phyloP scores from a whole-genome alignment of 2,797 vertebrate species.

The Labroides dimidiatus region DNA sequence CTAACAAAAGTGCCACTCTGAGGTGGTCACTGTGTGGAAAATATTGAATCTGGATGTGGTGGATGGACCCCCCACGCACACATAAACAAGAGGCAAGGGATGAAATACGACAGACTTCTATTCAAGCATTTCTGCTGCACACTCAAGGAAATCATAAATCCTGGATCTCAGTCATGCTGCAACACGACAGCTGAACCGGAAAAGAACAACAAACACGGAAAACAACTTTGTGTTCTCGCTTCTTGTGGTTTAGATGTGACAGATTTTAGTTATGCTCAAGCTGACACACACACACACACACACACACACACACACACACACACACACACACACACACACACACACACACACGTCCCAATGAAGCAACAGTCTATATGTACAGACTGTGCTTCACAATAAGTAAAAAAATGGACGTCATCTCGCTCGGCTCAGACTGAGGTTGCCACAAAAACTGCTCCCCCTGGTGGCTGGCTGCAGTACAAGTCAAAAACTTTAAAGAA shows the following conservation, averaged over 20 bases:
- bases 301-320: too few relatives aligned
- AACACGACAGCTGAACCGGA: constrained; percentile 37
- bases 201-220: constrained; percentile 21
- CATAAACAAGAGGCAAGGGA: constrained; percentile 44
- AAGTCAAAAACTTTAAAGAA: too few relatives aligned
- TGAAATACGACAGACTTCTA: constrained; percentile 43
- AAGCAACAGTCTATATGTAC: too few relatives aligned
- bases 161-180: constrained; percentile 40
- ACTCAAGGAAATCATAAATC: constrained; percentile 57
- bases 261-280: neutral
- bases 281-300: too few relatives aligned
- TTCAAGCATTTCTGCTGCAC: constrained; percentile 28
- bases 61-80: constrained; percentile 53
- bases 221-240: neutral
- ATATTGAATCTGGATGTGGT: constrained; percentile 39
- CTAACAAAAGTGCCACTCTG: constrained; percentile 5
- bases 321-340: too few relatives aligned
- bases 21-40: constrained; percentile 29
- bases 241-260: neutral
- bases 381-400: too few relatives aligned
- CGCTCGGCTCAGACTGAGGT: too few relatives aligned
- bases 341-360: too few relatives aligned
- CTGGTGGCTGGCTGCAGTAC: too few relatives aligned
- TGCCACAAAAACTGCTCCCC: too few relatives aligned
- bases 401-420: too few relatives aligned